Base-by-base conservation (phyloP, 2,888 invertebrate species). In the Epiblema foenella region DNA sequence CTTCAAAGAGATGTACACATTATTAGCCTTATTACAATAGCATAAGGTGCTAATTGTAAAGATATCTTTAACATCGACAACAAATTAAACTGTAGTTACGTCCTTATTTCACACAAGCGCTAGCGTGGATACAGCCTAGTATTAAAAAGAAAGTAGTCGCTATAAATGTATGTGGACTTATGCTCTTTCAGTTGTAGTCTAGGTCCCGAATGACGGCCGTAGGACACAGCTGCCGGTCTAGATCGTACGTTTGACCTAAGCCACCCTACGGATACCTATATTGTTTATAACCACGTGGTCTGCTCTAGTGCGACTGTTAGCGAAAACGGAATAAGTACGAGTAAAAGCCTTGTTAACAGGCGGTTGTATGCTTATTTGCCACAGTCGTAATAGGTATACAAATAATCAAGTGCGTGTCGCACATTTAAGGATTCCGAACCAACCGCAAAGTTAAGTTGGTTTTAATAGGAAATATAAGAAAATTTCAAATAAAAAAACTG, bases 161-260 rank as follows among this genome's bases (percentile, higher is more conserved):
- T 42, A 20, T n/a, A 15, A 29, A n/a, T 37, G 18, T 15, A 51
- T 0, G n/a, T 0, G 54, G n/a, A 64, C 37, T 64, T 64, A 42
- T 3, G 64, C 20, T 12, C 7, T 64, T 64, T 15, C 2, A 39
- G 5, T 18, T 49, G 51, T 12, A 9, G 18, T 11, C 24, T 51
- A 37, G 39, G 46, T n/a, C n/a, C 10, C 52, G 39, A 64, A 64
- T 52, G 63, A 54, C 64, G 64, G 52, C 24, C 64, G 64, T 54
- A 64, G 64, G 64, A 64, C 64, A 64, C 64, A 64, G 64, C 64
- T 64, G 64, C 51, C 39, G 52, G 39, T 52, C 64, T 64, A 64
- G 64, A 37, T 18, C 64, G 64, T 64, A 64, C 64, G 39, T 64
- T 64, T 54, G 64, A 54, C 64, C 64, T 64, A 64, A 64, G 64